These are phyloP conservation scores for Pocillopora meandrina DNA, from an alignment of 92 coral and sea anemone genomes.

Conservation along the genomic window DNA sequence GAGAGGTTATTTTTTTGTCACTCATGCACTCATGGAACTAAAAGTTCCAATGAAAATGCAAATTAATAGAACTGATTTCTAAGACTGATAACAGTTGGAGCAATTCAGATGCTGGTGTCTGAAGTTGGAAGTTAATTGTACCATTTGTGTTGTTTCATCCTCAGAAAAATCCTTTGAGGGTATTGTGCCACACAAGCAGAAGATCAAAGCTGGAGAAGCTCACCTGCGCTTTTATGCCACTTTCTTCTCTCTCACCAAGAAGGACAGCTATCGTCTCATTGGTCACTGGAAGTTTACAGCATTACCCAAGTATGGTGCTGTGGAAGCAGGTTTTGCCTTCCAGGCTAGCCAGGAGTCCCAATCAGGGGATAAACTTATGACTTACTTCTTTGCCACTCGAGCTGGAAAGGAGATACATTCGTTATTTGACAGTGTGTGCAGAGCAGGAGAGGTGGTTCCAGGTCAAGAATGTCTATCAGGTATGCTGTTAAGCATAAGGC, in stretches of 20 bases:
- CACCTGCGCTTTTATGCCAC: constrained; percentile 82
- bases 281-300: constrained; percentile 89
- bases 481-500: background rate
- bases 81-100: background rate
- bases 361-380: constrained; percentile 53
- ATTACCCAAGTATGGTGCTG: constrained; percentile 90
- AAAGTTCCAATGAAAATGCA: background rate
- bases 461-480: constrained; percentile 31
- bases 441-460: constrained; percentile 51
- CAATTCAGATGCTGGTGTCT: background rate
- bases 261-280: constrained; percentile 81
- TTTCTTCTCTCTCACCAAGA: constrained; percentile 84
- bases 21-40: too few relatives aligned
- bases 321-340: constrained; percentile 93
- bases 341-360: constrained; percentile 66
- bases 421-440: constrained; percentile 80
- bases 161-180: constrained; percentile 88
- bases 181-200: constrained; percentile 93
- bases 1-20: too few relatives aligned
- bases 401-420: constrained; percentile 78
- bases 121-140: background rate
- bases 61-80: background rate
- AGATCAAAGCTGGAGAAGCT: constrained; percentile 94
- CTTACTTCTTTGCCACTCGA: constrained; percentile 77
- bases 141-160: background rate